Conservation (phyloP, 1,140 invertebrate species). For the Magallana ariakensis region DNA sequence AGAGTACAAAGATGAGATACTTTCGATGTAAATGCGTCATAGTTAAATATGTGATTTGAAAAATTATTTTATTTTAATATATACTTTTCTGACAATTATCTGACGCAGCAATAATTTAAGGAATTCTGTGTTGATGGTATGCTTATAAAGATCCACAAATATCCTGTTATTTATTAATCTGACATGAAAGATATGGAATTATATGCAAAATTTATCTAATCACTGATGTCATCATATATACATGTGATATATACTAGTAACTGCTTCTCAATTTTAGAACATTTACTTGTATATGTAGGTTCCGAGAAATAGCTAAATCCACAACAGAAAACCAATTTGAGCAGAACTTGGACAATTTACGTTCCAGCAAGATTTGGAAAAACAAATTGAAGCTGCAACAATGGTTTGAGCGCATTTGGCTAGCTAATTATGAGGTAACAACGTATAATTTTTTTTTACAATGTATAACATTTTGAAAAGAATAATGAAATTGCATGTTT, state of each 20-base stretch:
- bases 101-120: not conserved
- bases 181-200: not conserved
- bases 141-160: not conserved
- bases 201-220: conserved; percentile 24
- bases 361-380: conserved; percentile 32
- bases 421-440: conserved; percentile 29
- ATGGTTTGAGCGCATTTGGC: conserved; percentile 39
- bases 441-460: not conserved
- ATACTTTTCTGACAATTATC: not conserved
- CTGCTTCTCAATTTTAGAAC: conserved; percentile 6
- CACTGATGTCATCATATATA: not conserved
- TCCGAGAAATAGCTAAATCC: conserved; percentile 45
- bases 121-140: not conserved
- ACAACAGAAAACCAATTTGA: conserved; percentile 22
- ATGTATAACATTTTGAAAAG: not conserved
- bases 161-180: not conserved
- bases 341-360: not conserved
- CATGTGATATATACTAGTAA: not conserved
- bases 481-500: not conserved
- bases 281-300: conserved; percentile 3
- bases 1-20: conserved; percentile 33
- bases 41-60: not conserved
- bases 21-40: conserved; percentile 23
- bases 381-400: conserved; percentile 12
- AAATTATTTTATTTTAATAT: conserved; percentile 4